Evolutionary conservation across 2,888 invertebrate genomes (phyloP), one percentile per base, ranked within the genome.

Genomic region (Trachelus tabidus): DNA sequence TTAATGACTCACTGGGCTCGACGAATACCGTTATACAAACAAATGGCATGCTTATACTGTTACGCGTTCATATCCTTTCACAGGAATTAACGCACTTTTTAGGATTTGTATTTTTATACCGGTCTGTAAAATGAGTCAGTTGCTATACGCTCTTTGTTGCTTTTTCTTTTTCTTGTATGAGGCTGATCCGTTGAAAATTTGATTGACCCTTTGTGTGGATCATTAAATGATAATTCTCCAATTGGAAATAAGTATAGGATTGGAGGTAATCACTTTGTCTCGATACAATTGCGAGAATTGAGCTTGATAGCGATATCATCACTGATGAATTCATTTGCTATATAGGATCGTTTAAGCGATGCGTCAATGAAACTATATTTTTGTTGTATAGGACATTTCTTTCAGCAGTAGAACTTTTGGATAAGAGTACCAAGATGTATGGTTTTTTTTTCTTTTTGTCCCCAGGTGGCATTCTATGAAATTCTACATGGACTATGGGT

Each of bases 401-500:
- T 3, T 15, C 71, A 12, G 12, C 23, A 34, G 35, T 56, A 71
- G 23, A 78, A 35, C 75, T 68, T 56, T 75, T 74, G 40, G 71
- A 79, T 71, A 11, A 83, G 80, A 73, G 34, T 74, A 23, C 1
- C 9, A 56, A 56, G 23, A 56, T 56, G 33, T n/a, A 37, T 34
- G 30, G 37, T 69, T 74, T 56, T 73, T 31, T 31, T 76, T 74
- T n/a, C 77, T 77, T 73, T 84, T 91, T 91, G n/a, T 84, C 92
- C 92, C 12, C 93, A 98, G 97, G 97, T 98, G 80, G 96, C 97
- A 23, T 98, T 98, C 92, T 97, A 98, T 92, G 99, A 99, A 94
- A 98, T 99, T 87, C 93, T 98, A 80, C 96, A 96, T 81, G 97
- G 97, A 12, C 94, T 98, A 89, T 99, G 99, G 99, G 98, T 98